Evolutionary conservation across 2,888 invertebrate species (phyloP).

Genomic region (Pharmacophagus antenor): DNA sequence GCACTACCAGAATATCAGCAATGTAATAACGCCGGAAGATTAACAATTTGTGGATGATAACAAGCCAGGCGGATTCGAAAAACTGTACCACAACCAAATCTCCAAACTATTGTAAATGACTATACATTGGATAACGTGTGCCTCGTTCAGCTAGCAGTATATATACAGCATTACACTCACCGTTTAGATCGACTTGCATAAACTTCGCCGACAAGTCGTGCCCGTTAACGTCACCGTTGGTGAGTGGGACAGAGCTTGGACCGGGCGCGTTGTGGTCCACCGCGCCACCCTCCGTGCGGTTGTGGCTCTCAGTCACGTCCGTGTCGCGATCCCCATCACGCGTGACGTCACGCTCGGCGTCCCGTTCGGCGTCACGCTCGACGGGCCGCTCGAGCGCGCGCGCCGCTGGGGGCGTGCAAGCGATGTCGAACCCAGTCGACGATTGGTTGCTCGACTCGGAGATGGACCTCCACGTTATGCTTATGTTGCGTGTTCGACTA

Average conservation of each 20-base stretch:
- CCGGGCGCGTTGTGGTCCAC: slow-evolving; percentile 6
- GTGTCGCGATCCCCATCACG: slow-evolving; percentile 26
- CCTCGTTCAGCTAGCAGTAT: no score
- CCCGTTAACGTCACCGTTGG: slow-evolving; percentile 50
- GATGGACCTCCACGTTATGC: slow-evolving; percentile 75
- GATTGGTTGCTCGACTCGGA: slow-evolving; percentile 76
- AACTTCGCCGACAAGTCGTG: slow-evolving; percentile 60
- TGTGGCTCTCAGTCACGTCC: slow-evolving; percentile 33
- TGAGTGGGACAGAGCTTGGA: slow-evolving; percentile 27
- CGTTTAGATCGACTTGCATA: slow-evolving; percentile 69
- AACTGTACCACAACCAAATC: no score
- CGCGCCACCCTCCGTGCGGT: slow-evolving; percentile 21
- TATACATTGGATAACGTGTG: no score
- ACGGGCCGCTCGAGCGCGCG: slow-evolving; percentile 33
- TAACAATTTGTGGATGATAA: no score
- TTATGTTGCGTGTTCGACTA: slow-evolving; percentile 63
- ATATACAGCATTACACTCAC: no score
- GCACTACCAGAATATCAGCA: no score
- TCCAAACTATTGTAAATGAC: no score
- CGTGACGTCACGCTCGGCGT: slow-evolving; percentile 7
- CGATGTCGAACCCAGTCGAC: slow-evolving; percentile 60
- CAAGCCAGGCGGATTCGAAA: no score
- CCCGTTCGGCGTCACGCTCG: slow-evolving; percentile 1
- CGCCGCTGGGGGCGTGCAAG: slow-evolving; percentile 46
- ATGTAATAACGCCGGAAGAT: no score